Base-by-base conservation (phyloP, 2,797 vertebrate genomes). In the Malacoctenus gilli region DNA sequence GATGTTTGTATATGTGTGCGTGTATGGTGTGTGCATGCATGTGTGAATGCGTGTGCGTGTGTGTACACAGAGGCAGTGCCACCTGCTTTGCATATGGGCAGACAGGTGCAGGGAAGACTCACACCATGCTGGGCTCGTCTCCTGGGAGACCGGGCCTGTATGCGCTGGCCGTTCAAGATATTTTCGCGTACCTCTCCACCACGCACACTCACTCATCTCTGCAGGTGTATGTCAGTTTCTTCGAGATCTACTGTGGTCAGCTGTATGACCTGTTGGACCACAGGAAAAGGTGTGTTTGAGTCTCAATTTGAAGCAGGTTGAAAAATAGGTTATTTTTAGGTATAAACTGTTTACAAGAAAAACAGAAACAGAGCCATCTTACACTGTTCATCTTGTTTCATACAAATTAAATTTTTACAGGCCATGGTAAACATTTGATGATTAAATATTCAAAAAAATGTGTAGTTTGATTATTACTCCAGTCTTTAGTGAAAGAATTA, bases 201-300 rank as follows among this genome's bases (percentile, higher is more conserved):
- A 46, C 53, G 16, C 16, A 15, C 23, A 21, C 20, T 0, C 38
- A 20, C 18, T 82, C 79, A 42, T 68, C 84, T 4, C 79, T 88
- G 35, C 70, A 72, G 41, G 93, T 96, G 59, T 92, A 90, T 68
- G 93, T 96, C 86, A 97, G 95, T 68, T 96, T 96, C 82, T 96
- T 95, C 76, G 95, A 97, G 85, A 96, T 97, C 75, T 97, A 97
- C 89, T 95, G 95, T 21, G 94, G 95, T 59, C 95, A 95, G 64
- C 92, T 97, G 48, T 96, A 95, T 65, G 94, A 97, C 83, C 86
- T 97, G 66, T 85, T 97, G 46, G 92, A 95, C 67, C 85, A 90
- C 84, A 93, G 93, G 59, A 95, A 95, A 87, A 94, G 94, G 95
- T 96, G 13, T 56, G 71, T 59, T n/a, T n/a, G n/a, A n/a, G 25